phyloP scores from a whole-genome alignment of 1,140 invertebrate species.

The Pararge aegeria region DNA sequence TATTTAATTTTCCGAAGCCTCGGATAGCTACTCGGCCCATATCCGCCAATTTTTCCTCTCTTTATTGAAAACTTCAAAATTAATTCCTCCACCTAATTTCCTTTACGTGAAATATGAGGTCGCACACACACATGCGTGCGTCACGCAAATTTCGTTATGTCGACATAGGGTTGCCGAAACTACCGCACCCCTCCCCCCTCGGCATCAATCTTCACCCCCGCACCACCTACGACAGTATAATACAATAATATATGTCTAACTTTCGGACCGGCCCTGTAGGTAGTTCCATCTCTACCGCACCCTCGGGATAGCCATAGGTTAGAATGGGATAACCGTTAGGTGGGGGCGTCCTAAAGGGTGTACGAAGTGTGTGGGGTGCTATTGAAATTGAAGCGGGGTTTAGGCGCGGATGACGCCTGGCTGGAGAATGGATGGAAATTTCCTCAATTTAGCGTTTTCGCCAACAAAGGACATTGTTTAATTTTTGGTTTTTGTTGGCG shows the following conservation, averaged over 20 bases:
- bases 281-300: constrained; percentile 42
- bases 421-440: constrained; percentile 79
- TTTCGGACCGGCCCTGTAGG: constrained; percentile 77
- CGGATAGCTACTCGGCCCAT: constrained; percentile 35
- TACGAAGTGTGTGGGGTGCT: constrained; percentile 73
- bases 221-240: constrained; percentile 75
- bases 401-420: constrained; percentile 78
- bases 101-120: constrained; percentile 69
- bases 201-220: constrained; percentile 75
- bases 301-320: constrained; percentile 12
- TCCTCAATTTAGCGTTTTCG: constrained; percentile 78
- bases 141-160: constrained; percentile 70
- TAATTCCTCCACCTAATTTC: constrained; percentile 76
- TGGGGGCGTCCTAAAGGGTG: constrained; percentile 77
- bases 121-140: constrained; percentile 56
- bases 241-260: constrained; percentile 79
- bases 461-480: constrained; percentile 78
- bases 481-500: constrained; percentile 74
- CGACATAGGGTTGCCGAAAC: constrained; percentile 74
- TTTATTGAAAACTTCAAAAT: constrained; percentile 76
- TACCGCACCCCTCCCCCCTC: constrained; percentile 55
- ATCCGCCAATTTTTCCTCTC: constrained; percentile 57
- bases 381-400: constrained; percentile 79
- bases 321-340: constrained; percentile 37
- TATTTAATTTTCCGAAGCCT: constrained; percentile 58